phyloP scores from a whole-genome alignment of 2,888 invertebrate species.

The Eilema caniola region DNA sequence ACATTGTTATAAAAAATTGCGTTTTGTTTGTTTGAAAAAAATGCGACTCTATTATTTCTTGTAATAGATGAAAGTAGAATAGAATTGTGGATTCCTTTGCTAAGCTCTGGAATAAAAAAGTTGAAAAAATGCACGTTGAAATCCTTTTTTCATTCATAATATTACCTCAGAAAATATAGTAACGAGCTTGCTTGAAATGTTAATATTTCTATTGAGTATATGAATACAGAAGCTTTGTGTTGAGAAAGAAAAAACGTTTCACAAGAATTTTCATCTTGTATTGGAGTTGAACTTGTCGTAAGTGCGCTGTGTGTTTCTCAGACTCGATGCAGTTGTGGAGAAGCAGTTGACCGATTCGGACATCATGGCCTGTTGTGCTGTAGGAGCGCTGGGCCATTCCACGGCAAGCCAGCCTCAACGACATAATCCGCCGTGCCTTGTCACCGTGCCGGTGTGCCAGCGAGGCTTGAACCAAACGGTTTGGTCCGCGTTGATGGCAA shows the following conservation, averaged over 20 bases:
- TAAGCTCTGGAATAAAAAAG: neutral
- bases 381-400: too few species aligned
- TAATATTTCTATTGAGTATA: slow-evolving; percentile 1
- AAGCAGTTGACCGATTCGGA: too few species aligned
- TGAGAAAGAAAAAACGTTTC: neutral
- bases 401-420: too few species aligned
- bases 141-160: neutral
- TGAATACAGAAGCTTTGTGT: neutral
- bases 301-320: too few species aligned
- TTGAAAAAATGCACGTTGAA: neutral
- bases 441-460: too few species aligned
- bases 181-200: neutral
- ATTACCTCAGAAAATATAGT: neutral
- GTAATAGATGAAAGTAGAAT: neutral
- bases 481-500: too few species aligned
- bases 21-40: too few species aligned
- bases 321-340: too few species aligned
- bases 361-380: too few species aligned
- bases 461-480: too few species aligned
- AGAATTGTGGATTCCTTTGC: neutral
- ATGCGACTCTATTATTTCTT: neutral
- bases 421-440: too few species aligned
- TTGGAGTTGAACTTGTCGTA: too few species aligned
- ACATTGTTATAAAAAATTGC: neutral
- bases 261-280: neutral